These are phyloP conservation scores for Caenorhabditis brenneri DNA, from an alignment of 1,140 invertebrate species.

Conservation along the genomic window DNA sequence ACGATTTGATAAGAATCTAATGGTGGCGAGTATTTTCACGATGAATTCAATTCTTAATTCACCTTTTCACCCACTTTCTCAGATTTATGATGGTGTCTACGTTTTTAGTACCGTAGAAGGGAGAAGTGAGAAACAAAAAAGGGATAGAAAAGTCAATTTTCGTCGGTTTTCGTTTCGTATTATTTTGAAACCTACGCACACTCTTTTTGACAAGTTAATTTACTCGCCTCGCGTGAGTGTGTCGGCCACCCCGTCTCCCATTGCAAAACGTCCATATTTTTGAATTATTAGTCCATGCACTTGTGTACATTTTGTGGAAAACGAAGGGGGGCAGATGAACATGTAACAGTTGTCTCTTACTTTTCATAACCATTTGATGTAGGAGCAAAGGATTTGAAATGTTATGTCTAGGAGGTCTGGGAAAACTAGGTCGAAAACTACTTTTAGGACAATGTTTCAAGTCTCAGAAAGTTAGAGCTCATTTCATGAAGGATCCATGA, in stretches of 20 bases:
- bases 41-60: background rate
- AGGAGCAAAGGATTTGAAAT: too few relatives aligned
- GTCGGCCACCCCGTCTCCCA: background rate
- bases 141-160: slow-evolving; percentile 9
- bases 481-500: too few relatives aligned
- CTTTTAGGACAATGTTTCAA: too few relatives aligned
- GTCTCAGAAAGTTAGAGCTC: too few relatives aligned
- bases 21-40: background rate
- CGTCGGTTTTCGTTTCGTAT: background rate
- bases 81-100: slow-evolving; percentile 5
- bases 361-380: too few relatives aligned
- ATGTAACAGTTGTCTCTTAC: background rate
- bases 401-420: too few relatives aligned
- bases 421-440: too few relatives aligned
- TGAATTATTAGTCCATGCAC: background rate
- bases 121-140: background rate
- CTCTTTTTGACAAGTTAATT: slow-evolving; percentile 29
- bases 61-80: slow-evolving; percentile 16
- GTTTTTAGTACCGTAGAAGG: background rate
- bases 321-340: background rate
- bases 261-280: background rate
- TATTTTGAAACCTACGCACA: background rate
- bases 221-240: slow-evolving; percentile 8
- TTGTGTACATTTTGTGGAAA: background rate
- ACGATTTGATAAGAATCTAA: slow-evolving; percentile 1